These are phyloP conservation scores for Biston betularia DNA, from an alignment of 2,888 invertebrate genomes.

Conservation along the genomic window DNA sequence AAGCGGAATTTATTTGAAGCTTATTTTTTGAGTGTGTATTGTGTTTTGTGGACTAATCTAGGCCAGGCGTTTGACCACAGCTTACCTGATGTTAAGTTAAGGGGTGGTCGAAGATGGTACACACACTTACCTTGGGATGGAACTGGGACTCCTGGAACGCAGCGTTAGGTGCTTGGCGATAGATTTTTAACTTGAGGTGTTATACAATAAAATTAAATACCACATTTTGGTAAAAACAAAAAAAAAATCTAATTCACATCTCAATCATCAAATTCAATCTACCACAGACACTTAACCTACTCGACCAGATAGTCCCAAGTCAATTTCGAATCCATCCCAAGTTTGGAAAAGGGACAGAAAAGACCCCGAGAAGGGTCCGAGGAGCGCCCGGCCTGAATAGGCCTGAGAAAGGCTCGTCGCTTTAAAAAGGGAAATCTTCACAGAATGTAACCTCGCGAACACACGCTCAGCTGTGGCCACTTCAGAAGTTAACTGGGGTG, in stretches of 20 bases:
- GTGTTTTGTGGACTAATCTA: not conserved
- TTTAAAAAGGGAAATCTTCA: conserved; percentile 29
- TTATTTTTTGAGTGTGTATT: conserved; percentile 15
- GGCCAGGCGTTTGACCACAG: no score
- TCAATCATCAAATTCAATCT: no score
- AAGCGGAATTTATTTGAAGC: conserved; percentile 19
- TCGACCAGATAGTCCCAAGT: conserved; percentile 28
- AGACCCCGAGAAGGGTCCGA: not conserved
- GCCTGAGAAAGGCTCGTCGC: conserved; percentile 19
- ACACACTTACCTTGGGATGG: no score
- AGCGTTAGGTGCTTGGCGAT: no score
- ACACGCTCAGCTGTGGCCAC: conserved; percentile 25
- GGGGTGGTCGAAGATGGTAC: no score
- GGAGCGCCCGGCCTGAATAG: conserved; percentile 22
- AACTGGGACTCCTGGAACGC: no score
- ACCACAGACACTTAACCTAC: conserved; percentile 27
- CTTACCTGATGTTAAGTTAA: no score
- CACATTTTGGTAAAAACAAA: no score
- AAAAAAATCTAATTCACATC: no score
- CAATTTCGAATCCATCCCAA: conserved; percentile 17
- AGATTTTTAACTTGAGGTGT: no score
- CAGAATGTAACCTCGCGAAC: conserved; percentile 20
- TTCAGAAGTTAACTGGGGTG: conserved; percentile 14
- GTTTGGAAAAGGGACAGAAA: conserved; percentile 1
- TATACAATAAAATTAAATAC: no score